Evolutionary conservation across 2,888 invertebrate species (phyloP), one percentile per base, ranked within the genome.

Genomic region (Cancer borealis): DNA sequence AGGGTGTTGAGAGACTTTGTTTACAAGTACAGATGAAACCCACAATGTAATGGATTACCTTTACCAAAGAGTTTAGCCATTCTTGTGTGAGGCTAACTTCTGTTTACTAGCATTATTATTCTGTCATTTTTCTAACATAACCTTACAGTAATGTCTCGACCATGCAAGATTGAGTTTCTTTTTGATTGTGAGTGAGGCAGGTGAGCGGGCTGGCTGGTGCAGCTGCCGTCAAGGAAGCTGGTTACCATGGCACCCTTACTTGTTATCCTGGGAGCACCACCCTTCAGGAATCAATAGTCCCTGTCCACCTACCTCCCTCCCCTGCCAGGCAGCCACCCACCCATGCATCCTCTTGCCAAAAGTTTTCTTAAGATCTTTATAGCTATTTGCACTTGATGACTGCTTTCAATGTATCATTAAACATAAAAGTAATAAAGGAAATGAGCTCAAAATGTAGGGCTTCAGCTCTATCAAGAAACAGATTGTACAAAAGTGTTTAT

Each of bases 231-330:
- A 30, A 30, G 79, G 79, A 79, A 79, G 79, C 79, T 79, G 79
- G 79, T 79, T 79, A 79, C 79, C 79, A 79, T 79, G 79, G 79
- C 79, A 79, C 79, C 79, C 79, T 89, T n/a, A 46, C 89, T 79
- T 79, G 79, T 79, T 79, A 79, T 30, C 79, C 79, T 79, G 79
- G 49, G 89, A 89, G 60, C 54, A 60, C 47, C 45, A 90, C 60
- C 90, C 39, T 45, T 90, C 49, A 54, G 90, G 90, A 60, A 90
- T 49, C 90, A 54, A 90, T 79, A 39, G 90, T 60, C 49, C n/a
- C 26, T 49, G 30, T 14, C 90, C 49, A 49, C 30, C 54, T 54
- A 30, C 90, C 54, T 0, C 8, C 92, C 21, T 26, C 87, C 39
- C 84, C 46, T 46, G 47, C 92, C 46, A 2, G 8, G 3, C 60